Percentiles rank a stretch among this genome's conserved stretches.
Conservation (phyloP, 1,140 invertebrate species). For the Neocloeon triangulifer region DNA sequence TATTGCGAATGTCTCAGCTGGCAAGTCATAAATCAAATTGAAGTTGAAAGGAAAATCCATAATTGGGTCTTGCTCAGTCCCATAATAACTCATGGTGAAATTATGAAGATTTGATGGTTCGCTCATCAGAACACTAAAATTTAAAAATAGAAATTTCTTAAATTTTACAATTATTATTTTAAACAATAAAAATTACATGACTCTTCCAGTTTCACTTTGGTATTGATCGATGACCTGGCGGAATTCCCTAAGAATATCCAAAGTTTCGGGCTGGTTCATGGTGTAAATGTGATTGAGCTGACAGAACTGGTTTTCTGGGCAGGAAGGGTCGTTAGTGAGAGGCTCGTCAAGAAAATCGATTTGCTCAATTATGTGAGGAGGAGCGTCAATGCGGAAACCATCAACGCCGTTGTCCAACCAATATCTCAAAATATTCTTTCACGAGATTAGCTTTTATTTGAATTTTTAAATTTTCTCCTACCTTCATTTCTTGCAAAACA, state of each 20-base stretch:
- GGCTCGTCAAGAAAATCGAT: conserved; percentile 10
- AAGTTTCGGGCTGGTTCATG: conserved; percentile 14
- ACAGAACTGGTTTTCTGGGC: conserved; percentile 17
- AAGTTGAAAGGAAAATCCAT: conserved; percentile 47
- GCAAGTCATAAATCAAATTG: conserved; percentile 22
- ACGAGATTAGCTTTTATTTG: too few relatives aligned
- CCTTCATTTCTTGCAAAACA: conserved; percentile 39
- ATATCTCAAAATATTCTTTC: conserved; percentile 37
- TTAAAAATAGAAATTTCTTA: too few relatives aligned
- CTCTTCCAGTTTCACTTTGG: too few relatives aligned
- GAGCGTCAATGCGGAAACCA: conserved; percentile 48
- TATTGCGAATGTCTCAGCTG: conserved; percentile 17
- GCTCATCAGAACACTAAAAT: conserved; percentile 38
- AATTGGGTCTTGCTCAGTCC: conserved; percentile 24
- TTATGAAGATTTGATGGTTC: conserved; percentile 39
- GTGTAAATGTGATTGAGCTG: conserved; percentile 15
- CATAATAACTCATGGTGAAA: conserved; percentile 38
- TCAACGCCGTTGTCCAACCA: conserved; percentile 55
- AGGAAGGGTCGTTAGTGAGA: conserved; percentile 7
- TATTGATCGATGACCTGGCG: conserved; percentile 11
- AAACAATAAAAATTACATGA: too few relatives aligned
- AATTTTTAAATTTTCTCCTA: too few relatives aligned
- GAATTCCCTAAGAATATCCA: conserved; percentile 13
- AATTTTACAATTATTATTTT: too few relatives aligned
- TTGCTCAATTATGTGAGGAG: conserved; percentile 32